Base-by-base conservation (phyloP, 2,797 vertebrate genomes). In the Salarias fasciatus region DNA sequence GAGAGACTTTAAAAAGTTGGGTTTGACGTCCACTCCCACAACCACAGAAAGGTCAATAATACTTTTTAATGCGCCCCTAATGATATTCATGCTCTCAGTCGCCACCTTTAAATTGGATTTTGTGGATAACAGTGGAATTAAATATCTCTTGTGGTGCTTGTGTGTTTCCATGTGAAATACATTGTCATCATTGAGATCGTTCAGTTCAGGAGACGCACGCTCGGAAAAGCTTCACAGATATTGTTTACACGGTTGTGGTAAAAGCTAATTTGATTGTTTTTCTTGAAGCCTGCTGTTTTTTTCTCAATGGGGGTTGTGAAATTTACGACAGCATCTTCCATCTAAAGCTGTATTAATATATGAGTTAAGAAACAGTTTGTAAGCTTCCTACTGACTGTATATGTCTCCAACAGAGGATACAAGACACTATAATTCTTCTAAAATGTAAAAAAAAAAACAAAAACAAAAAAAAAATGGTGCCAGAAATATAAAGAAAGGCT, bases 41-140 rank as follows among this genome's bases (percentile, higher is more conserved):
- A 47, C 70, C 69, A 48, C 41, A 41, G 77, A 91, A 93, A 93
- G 90, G 92, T 92, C 88, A 92, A 86, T 92, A 90, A 92, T 92
- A 90, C 90, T 87, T 91, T 91, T 90, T 91, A 91, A 89, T 91
- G 73, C 53, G 53, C 62, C 69, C 77, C 49, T 89, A 90, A 91
- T 88, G 77, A 84, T 78, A 78, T 88, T 85, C 75, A 84, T 75
- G 57, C 83, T 82, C 67, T 71, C 46, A 37, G 72, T 70, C 63
- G 42, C 70, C 62, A 70, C 61, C 61, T 81, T 86, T 69, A 72
- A 86, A 82, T 86, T 83, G 72, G 58, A 78, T 72, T 82, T 68
- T 69, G 71, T 75, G 47, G 72, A 62, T 31, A 40, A 49, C 54
- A 67, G 36, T 41, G 49, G 67, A 73, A 77, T 77, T 73, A 72